These are phyloP conservation scores for Synchiropus splendidus DNA, from an alignment of 2,113 vertebrate genomes.

Conservation along the genomic window DNA sequence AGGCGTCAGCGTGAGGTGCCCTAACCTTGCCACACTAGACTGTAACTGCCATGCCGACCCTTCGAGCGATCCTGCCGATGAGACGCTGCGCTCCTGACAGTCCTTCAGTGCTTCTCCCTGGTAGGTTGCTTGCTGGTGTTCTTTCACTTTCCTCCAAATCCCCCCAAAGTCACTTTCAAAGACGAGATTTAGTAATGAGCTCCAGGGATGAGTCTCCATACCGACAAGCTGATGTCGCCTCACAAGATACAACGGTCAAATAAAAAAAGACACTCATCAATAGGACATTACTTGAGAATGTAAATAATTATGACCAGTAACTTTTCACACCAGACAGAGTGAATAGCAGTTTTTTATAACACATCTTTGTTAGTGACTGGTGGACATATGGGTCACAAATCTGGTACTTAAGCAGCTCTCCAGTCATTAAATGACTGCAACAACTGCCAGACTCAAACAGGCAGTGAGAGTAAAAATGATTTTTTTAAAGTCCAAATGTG, in stretches of 20 bases:
- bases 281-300: too few species aligned
- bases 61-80: conserved; percentile 48
- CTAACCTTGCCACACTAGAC: conserved; percentile 54
- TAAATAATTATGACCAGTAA: too few species aligned
- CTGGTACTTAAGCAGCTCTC: conserved; percentile 1
- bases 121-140: conserved; percentile 31
- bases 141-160: conserved; percentile 40
- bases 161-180: conserved; percentile 53
- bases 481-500: too few species aligned
- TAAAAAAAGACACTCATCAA: too few species aligned
- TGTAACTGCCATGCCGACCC: conserved; percentile 39
- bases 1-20: conserved; percentile 28
- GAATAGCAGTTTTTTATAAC: too few species aligned
- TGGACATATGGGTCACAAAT: background rate
- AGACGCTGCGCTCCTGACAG: conserved; percentile 39
- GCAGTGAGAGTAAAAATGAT: too few species aligned
- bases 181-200: too few species aligned
- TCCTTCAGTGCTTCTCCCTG: conserved; percentile 38
- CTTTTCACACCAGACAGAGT: too few species aligned
- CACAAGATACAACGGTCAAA: too few species aligned
- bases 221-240: conserved; percentile 20
- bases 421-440: background rate
- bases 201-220: too few species aligned
- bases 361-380: too few species aligned
- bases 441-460: too few species aligned